These are phyloP conservation scores for Takifugu flavidus DNA, from an alignment of 2,113 vertebrate genomes.

Conservation along the genomic window DNA sequence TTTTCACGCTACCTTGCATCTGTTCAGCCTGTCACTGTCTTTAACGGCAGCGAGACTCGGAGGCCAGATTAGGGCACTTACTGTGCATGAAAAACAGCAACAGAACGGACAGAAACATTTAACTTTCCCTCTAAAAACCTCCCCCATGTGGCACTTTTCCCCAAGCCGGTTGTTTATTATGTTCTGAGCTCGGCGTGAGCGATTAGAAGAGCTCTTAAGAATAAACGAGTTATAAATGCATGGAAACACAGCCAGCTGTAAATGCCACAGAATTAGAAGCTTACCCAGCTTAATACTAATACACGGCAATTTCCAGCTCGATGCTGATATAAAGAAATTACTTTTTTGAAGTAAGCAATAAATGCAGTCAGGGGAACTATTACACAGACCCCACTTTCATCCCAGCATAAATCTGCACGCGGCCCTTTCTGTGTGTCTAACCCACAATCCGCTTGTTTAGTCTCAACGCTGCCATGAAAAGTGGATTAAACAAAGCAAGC, in stretches of 20 bases:
- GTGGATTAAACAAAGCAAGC: constrained; percentile 62
- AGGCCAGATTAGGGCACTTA: constrained; percentile 87
- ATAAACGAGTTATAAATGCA: constrained; percentile 99
- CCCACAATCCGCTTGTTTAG: constrained; percentile 73
- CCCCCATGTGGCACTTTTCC: constrained; percentile 94
- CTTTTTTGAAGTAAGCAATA: constrained; percentile 84
- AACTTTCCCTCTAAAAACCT: constrained; percentile 94
- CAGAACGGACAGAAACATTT: constrained; percentile 92
- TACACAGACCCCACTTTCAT: constrained; percentile 66
- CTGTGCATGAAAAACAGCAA: constrained; percentile 91
- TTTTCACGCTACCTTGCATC: constrained; percentile 65
- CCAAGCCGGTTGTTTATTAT: constrained; percentile 98
- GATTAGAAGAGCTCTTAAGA: constrained; percentile 99
- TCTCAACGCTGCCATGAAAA: constrained; percentile 60
- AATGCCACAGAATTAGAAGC: constrained; percentile 99
- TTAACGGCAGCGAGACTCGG: constrained; percentile 80
- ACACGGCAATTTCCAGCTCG: constrained; percentile 96
- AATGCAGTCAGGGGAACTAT: constrained; percentile 72
- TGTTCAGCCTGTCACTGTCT: constrained; percentile 80
- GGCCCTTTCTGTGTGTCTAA: constrained; percentile 60
- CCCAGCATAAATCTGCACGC: constrained; percentile 61
- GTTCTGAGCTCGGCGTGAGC: constrained; percentile 93
- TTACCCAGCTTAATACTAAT: constrained; percentile 96
- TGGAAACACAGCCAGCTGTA: constrained; percentile 98
- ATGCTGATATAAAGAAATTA: constrained; percentile 93